phyloP scores from a whole-genome alignment of 2,888 invertebrate species.

The Oscheius sp. region DNA sequence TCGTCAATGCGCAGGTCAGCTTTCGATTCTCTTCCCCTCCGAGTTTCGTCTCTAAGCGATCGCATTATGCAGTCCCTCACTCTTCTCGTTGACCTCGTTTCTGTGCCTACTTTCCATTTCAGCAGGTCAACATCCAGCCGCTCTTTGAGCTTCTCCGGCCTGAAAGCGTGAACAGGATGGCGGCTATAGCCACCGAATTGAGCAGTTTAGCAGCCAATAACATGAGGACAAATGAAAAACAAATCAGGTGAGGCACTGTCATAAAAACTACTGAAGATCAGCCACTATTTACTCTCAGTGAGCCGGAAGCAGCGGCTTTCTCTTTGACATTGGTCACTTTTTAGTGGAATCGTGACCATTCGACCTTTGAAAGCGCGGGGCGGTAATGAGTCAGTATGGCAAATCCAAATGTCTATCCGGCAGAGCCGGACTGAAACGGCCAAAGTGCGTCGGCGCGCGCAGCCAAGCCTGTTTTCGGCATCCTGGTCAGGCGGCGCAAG shows the following conservation, averaged over 20 bases:
- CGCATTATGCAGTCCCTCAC: conserved; percentile 30
- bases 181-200: conserved; percentile 52
- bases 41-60: not conserved
- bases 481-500: conserved; percentile 28
- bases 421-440: conserved; percentile 36
- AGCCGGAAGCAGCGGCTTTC: not conserved
- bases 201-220: conserved; percentile 49
- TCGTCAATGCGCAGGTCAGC: conserved; percentile 34
- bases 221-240: conserved; percentile 47
- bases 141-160: conserved; percentile 49
- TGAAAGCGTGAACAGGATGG: conserved; percentile 54
- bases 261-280: not conserved
- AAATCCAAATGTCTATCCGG: conserved; percentile 29
- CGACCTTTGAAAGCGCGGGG: not conserved
- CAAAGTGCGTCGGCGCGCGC: conserved; percentile 31
- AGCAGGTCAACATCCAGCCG: conserved; percentile 47
- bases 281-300: no score
- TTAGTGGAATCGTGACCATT: not conserved
- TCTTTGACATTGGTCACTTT: not conserved
- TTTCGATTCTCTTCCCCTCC: conserved; percentile 7
- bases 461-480: conserved; percentile 35
- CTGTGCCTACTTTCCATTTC: conserved; percentile 9
- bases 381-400: conserved; percentile 18
- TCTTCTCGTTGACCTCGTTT: conserved; percentile 29
- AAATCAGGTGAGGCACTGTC: conserved; percentile 44